phyloP scores from a whole-genome alignment of 2,113 vertebrate genomes.

The Buteo buteo region DNA sequence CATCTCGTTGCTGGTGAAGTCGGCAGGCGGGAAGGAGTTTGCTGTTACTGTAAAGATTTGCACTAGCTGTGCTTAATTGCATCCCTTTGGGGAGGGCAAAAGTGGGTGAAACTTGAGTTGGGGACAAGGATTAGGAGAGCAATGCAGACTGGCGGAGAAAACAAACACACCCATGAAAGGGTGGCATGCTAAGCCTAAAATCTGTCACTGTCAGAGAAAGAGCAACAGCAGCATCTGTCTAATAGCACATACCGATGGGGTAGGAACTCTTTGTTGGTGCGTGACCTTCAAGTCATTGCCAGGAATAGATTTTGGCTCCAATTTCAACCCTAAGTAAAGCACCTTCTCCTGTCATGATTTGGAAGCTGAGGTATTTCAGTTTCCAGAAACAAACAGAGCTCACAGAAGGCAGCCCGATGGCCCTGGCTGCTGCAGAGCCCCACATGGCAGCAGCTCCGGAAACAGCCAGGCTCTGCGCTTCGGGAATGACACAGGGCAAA shows the following conservation, averaged over 20 bases:
- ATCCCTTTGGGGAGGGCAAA: neutral
- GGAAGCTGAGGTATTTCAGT: slow-evolving; percentile 40
- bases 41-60: slow-evolving; percentile 24
- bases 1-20: neutral
- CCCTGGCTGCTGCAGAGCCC: neutral
- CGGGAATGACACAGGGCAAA: neutral
- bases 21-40: neutral
- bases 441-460: neutral
- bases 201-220: slow-evolving; percentile 60
- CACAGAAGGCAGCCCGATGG: neutral
- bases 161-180: slow-evolving; percentile 49
- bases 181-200: neutral
- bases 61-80: neutral
- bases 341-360: slow-evolving; percentile 51
- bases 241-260: slow-evolving; percentile 24
- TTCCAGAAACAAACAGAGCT: slow-evolving; percentile 50
- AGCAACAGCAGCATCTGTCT: slow-evolving; percentile 57
- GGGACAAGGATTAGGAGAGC: slow-evolving; percentile 13
- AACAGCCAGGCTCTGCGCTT: neutral
- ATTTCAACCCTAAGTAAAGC: slow-evolving; percentile 55
- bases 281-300: slow-evolving; percentile 60
- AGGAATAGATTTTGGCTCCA: slow-evolving; percentile 62
- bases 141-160: slow-evolving; percentile 34
- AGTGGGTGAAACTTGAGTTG: neutral
- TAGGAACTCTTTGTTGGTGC: slow-evolving; percentile 45